Evolutionary conservation across 1,140 invertebrate species (phyloP).

Genomic region (Brachionus sp.): DNA sequence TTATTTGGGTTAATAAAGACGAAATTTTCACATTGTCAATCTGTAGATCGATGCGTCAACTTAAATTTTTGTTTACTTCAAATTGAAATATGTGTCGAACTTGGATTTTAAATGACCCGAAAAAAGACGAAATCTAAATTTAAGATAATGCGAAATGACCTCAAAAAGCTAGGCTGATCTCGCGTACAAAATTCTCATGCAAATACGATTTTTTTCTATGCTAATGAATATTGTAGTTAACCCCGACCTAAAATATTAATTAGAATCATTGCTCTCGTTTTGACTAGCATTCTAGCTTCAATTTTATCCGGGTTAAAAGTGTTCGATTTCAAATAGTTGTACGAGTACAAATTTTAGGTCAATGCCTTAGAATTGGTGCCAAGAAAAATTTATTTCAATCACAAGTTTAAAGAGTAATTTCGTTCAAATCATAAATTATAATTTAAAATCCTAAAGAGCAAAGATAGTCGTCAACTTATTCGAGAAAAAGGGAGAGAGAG

Average conservation of each 20-base stretch:
- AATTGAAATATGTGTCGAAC: conserved; percentile 12
- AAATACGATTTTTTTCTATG: conserved; percentile 35
- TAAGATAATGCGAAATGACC: conserved; percentile 13
- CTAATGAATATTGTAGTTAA: conserved; percentile 35
- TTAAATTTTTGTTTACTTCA: not conserved
- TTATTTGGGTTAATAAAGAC: conserved; percentile 16
- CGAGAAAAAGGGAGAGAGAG: not conserved
- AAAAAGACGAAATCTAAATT: not conserved
- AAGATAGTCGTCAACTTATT: not conserved
- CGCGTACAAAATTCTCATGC: conserved; percentile 24
- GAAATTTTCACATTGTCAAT: not conserved
- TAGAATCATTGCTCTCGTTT: not conserved
- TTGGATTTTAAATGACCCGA: conserved; percentile 39
- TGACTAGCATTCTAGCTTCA: not conserved
- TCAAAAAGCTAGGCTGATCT: conserved; percentile 32
- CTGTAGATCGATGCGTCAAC: conserved; percentile 17
- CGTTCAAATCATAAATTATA: not conserved
- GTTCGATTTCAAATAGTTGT: conserved; percentile 19
- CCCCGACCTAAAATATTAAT: conserved; percentile 42
- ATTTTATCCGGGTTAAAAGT: conserved; percentile 24
- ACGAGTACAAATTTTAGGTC: conserved; percentile 11
- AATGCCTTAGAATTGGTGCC: not conserved
- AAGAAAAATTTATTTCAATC: not conserved
- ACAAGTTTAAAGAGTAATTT: conserved; percentile 18
- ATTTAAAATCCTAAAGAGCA: not conserved